phyloP scores from a whole-genome alignment of 2,113 vertebrate genomes.

The Gavia stellata region DNA sequence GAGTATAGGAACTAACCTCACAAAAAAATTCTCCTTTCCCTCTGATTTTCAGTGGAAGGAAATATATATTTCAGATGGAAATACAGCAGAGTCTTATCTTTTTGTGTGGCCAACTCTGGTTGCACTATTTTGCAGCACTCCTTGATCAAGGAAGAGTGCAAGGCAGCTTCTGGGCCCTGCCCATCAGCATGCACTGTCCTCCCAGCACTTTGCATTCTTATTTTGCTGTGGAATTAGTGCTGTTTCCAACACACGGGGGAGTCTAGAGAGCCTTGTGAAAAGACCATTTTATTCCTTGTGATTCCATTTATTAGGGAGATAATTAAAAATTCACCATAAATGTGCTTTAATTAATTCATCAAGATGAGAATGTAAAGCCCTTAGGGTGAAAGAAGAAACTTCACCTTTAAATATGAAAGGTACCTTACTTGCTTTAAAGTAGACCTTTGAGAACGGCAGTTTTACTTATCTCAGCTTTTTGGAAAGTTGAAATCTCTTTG shows the following conservation, averaged over 20 bases:
- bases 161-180: slow-evolving; percentile 5
- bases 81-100: background rate
- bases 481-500: slow-evolving; percentile 33
- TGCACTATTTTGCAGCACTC: background rate
- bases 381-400: slow-evolving; percentile 31
- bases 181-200: background rate
- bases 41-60: background rate
- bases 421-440: slow-evolving; percentile 36
- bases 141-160: background rate
- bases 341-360: slow-evolving; percentile 61
- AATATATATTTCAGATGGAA: background rate
- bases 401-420: slow-evolving; percentile 52
- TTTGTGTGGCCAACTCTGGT: background rate
- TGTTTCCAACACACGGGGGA: background rate
- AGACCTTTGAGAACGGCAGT: slow-evolving; percentile 24
- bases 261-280: background rate
- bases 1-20: background rate
- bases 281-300: slow-evolving; percentile 44
- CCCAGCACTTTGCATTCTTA: background rate
- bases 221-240: background rate
- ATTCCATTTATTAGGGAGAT: slow-evolving; percentile 53
- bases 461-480: slow-evolving; percentile 59
- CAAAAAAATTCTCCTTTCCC: background rate
- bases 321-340: slow-evolving; percentile 58
- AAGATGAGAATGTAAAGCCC: slow-evolving; percentile 47